These are phyloP conservation scores for Stenodema calcarata DNA, from an alignment of 2,888 invertebrate genomes.

Conservation along the genomic window DNA sequence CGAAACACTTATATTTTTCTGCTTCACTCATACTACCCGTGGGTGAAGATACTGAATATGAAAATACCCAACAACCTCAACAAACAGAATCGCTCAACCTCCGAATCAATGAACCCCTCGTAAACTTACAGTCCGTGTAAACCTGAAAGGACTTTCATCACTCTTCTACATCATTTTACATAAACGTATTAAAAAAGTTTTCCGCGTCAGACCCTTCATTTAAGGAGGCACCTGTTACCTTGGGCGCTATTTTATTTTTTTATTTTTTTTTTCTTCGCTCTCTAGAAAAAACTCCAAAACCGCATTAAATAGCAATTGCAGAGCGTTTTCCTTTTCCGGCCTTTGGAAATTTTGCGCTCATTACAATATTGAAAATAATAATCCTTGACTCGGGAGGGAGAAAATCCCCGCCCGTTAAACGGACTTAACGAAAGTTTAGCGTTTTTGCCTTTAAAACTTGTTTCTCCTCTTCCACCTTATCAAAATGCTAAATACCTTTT, in stretches of 20 bases:
- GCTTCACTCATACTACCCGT: too few relatives aligned
- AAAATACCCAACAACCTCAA: too few relatives aligned
- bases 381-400: constrained; percentile 25
- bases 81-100: background rate
- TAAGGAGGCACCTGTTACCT: constrained; percentile 45
- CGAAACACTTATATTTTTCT: too few relatives aligned
- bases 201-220: background rate
- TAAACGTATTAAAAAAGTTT: constrained; percentile 41
- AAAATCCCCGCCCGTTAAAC: constrained; percentile 55
- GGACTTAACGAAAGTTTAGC: constrained; percentile 54
- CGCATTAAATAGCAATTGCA: constrained; percentile 54
- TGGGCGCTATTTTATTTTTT: background rate
- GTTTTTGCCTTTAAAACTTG: constrained; percentile 55
- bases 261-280: too few relatives aligned
- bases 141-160: constrained; percentile 1
- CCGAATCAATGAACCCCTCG: background rate
- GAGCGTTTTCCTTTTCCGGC: background rate
- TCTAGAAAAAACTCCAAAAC: constrained; percentile 40
- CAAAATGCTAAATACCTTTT: constrained; percentile 58
- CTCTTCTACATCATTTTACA: constrained; percentile 21
- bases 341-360: constrained; percentile 29
- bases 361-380: constrained; percentile 56
- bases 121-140: background rate
- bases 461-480: constrained; percentile 57
- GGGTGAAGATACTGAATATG: too few relatives aligned